These are phyloP conservation scores for Haemorhous mexicanus DNA, from an alignment of 2,113 vertebrate genomes.

Conservation along the genomic window DNA sequence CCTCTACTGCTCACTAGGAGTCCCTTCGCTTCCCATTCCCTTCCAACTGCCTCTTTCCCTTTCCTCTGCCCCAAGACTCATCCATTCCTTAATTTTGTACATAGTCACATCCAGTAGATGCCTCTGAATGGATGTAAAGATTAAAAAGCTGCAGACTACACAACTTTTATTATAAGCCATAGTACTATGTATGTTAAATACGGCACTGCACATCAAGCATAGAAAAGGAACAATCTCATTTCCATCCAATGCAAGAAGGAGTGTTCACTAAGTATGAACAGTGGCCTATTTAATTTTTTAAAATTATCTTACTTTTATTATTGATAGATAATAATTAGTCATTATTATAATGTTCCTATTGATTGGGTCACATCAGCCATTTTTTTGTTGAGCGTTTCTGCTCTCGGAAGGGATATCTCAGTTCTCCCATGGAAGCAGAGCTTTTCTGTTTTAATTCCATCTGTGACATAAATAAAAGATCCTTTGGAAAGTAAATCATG, in stretches of 20 bases:
- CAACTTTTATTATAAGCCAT: conserved; percentile 80
- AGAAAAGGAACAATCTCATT: conserved; percentile 35
- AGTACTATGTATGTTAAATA: conserved; percentile 71
- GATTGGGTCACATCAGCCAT: not conserved
- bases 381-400: not conserved
- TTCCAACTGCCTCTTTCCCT: not conserved
- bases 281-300: not conserved
- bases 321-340: not conserved
- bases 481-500: conserved; percentile 27
- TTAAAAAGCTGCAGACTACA: conserved; percentile 71
- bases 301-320: not conserved
- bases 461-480: conserved; percentile 20
- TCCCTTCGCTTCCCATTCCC: not conserved
- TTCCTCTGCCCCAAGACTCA: not conserved
- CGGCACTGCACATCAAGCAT: conserved; percentile 43
- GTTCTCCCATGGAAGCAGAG: not conserved
- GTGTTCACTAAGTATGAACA: conserved; percentile 9
- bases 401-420: not conserved
- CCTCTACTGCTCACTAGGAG: conserved; percentile 10
- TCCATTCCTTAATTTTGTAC: conserved; percentile 57
- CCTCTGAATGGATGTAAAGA: conserved; percentile 69
- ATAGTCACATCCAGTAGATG: conserved; percentile 66
- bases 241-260: conserved; percentile 13
- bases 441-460: conserved; percentile 5
- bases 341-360: not conserved